These are phyloP conservation scores for Drosophila maculinotata DNA, from an alignment of 2,888 invertebrate genomes.

Conservation along the genomic window DNA sequence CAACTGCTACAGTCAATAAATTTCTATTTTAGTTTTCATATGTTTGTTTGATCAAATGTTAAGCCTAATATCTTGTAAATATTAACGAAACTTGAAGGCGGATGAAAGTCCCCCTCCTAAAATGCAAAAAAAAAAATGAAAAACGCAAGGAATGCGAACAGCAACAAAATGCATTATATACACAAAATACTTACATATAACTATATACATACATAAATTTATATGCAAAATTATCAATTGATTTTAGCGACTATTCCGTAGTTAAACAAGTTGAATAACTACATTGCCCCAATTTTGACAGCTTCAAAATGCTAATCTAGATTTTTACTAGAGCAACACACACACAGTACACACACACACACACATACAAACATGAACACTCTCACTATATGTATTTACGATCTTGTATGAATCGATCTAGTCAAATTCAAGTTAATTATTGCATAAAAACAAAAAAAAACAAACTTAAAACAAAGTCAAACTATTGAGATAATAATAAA, in stretches of 20 bases:
- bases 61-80: constrained; percentile 54
- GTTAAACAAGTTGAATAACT: constrained; percentile 46
- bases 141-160: constrained; percentile 22
- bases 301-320: constrained; percentile 72
- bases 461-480: constrained; percentile 64
- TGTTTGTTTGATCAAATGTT: constrained; percentile 43
- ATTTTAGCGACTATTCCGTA: constrained; percentile 70
- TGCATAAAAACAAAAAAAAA: constrained; percentile 63
- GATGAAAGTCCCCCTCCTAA: constrained; percentile 84
- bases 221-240: constrained; percentile 72
- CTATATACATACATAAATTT: constrained; percentile 55
- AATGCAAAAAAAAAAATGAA: constrained; percentile 7
- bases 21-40: constrained; percentile 10
- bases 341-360: constrained; percentile 16
- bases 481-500: constrained; percentile 72
- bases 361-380: constrained; percentile 24
- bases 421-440: constrained; percentile 85
- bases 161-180: constrained; percentile 44
- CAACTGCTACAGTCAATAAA: not conserved
- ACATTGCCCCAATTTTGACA: constrained; percentile 55
- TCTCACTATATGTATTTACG: constrained; percentile 70
- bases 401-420: constrained; percentile 81
- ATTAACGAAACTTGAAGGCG: constrained; percentile 76
- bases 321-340: constrained; percentile 68
- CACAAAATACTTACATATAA: constrained; percentile 39